Conservation (phyloP, 2,113 vertebrate genomes). For the Donacobius atricapilla region DNA sequence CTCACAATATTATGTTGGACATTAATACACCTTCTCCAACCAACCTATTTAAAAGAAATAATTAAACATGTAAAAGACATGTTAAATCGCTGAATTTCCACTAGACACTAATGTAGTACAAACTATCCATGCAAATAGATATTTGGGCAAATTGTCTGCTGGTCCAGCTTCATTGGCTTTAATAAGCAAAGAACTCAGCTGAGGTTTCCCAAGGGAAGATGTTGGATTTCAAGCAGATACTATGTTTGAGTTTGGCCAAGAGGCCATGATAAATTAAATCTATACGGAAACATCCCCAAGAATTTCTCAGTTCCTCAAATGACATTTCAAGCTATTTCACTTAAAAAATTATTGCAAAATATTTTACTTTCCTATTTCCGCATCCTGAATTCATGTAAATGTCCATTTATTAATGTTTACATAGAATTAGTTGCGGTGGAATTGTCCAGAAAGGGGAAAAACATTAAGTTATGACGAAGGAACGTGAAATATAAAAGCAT, state of each 20-base stretch:
- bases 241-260: background rate
- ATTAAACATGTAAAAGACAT: background rate
- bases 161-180: constrained; percentile 16
- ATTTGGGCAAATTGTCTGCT: constrained; percentile 22
- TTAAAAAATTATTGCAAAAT: background rate
- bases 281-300: background rate
- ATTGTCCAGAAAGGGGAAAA: background rate
- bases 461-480: background rate
- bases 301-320: background rate
- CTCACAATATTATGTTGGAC: background rate
- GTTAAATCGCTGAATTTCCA: background rate
- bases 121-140: constrained; percentile 13
- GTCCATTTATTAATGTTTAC: background rate
- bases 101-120: background rate
- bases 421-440: background rate
- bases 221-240: background rate
- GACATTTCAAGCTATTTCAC: background rate
- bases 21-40: background rate
- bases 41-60: background rate
- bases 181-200: constrained; percentile 19
- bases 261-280: background rate
- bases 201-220: background rate
- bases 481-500: background rate
- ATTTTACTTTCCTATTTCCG: background rate
- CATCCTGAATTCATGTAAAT: background rate